Base-by-base conservation (phyloP, 2,113 vertebrate genomes). In the Silurus glanis region DNA sequence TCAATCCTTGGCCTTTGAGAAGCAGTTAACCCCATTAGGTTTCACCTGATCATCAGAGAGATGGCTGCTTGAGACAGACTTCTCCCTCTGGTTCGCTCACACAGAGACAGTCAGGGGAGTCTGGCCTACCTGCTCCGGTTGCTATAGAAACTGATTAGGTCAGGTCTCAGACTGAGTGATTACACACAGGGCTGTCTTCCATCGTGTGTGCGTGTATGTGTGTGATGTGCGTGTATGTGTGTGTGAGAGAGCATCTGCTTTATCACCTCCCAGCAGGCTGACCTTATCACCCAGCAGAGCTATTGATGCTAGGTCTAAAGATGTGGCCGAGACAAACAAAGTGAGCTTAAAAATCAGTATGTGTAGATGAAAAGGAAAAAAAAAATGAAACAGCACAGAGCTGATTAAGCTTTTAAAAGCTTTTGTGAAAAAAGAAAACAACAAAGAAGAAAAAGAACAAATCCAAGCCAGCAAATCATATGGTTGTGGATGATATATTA, bases 21-120 rank as follows among this genome's bases (percentile, higher is more conserved):
- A 89, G 88, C 92, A 94, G 93, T 94, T 94, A 94, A 94, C 92
- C 92, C 90, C 83, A 92, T 92, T 90, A 90, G 86, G 67, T 88
- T 89, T 84, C 84, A 93, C 91, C 90, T 83, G 91, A 90, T 90
- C 74, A 92, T 93, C 91, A 78, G 80, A 84, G 49, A 75, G 90
- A 93, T 91, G 92, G 92, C 89, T 90, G 89, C 89, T 89, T 67
- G 85, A 81, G 28, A 55, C 16, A 9, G 81, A 80, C 86, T 82
- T 86, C 62, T 83, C 61, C 76, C 37, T 83, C 85, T 80, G 47
- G 81, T 62, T 85, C 51, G 58, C n/a, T 45, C 58, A 66, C 23
- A 28, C 28, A 25, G 58, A 72, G 45, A 28, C 47, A 25, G 74
- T 80, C 82, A 53, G 72, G 82, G 59, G 58, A 78, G 62, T 47